Percentiles rank a stretch among this genome's conserved stretches.
phyloP scores from a whole-genome alignment of 2,797 vertebrate genomes.

The Cygnus olor region DNA sequence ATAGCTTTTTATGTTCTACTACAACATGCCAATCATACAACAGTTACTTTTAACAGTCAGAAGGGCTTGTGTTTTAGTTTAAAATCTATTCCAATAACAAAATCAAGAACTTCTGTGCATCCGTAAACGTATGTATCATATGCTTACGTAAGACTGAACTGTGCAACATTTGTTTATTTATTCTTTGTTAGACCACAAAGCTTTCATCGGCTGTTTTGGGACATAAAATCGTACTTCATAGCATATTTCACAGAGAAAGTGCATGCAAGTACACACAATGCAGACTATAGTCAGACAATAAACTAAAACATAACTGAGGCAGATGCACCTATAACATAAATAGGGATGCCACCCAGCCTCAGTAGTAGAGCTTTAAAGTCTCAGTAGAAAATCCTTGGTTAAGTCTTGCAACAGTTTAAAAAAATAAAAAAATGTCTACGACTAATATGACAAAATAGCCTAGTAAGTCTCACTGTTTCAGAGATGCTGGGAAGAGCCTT shows the following conservation, averaged over 20 bases:
- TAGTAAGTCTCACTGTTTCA: neutral
- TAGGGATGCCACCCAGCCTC: neutral
- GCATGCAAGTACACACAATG: neutral
- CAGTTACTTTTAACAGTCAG: neutral
- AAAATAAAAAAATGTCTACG: neutral
- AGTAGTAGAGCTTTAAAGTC: neutral
- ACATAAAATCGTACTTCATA: neutral
- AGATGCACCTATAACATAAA: neutral
- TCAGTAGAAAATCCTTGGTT: neutral
- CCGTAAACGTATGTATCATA: neutral
- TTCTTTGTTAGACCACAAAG: neutral
- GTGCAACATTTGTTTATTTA: neutral
- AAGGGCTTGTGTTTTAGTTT: neutral
- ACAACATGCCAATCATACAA: neutral
- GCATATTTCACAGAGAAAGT: neutral
- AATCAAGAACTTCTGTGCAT: neutral
- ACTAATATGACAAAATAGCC: neutral
- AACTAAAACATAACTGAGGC: neutral
- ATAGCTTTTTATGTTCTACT: neutral
- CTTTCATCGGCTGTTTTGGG: neutral
- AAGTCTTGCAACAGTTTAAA: neutral
- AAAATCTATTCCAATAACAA: neutral
- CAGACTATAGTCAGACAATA: neutral
- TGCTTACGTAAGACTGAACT: neutral
- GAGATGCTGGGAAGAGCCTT: neutral